Evolutionary conservation across 2,888 invertebrate genomes (phyloP).

Genomic region (Daptonema setosum): DNA sequence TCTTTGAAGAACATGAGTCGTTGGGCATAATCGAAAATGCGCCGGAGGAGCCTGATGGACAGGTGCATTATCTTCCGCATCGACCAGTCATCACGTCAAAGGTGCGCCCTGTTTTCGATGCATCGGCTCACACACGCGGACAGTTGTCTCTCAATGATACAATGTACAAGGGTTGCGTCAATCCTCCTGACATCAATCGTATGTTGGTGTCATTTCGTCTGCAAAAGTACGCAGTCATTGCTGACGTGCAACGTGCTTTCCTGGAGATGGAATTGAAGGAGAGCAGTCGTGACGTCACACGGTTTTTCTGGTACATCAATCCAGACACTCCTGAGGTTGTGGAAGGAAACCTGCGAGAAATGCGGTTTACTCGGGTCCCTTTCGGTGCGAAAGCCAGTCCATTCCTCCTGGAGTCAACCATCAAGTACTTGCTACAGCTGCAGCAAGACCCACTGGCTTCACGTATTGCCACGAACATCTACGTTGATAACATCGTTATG

Average conservation of each 20-base stretch:
- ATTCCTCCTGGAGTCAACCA: conserved; percentile 9
- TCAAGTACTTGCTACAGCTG: conserved; percentile 8
- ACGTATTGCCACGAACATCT: conserved; percentile 8
- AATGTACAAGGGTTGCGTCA: conserved; percentile 10
- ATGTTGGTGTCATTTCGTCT: conserved; percentile 10
- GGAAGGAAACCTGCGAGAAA: conserved; percentile 6
- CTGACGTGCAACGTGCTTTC: conserved; percentile 13
- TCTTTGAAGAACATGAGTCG: too few species aligned
- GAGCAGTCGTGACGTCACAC: conserved; percentile 7
- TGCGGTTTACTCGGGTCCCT: conserved; percentile 8
- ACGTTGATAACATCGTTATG: conserved; percentile 13
- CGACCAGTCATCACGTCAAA: conserved; percentile 13
- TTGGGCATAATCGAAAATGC: background rate
- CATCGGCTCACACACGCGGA: conserved; percentile 3
- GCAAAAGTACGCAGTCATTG: background rate
- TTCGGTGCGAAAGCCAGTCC: conserved; percentile 12
- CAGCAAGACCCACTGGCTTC: background rate
- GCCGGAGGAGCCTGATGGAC: background rate
- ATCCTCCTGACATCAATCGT: conserved; percentile 8
- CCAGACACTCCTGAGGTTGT: conserved; percentile 1
- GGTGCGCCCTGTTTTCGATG: conserved; percentile 14
- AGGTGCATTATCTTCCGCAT: conserved; percentile 11
- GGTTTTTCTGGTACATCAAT: conserved; percentile 11
- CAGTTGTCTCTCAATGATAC: conserved; percentile 11
- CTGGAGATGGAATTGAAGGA: conserved; percentile 7